Percentiles rank a stretch among this genome's conserved stretches.
Evolutionary conservation across 2,888 invertebrate species (phyloP).

Genomic region (Amiota communis): DNA sequence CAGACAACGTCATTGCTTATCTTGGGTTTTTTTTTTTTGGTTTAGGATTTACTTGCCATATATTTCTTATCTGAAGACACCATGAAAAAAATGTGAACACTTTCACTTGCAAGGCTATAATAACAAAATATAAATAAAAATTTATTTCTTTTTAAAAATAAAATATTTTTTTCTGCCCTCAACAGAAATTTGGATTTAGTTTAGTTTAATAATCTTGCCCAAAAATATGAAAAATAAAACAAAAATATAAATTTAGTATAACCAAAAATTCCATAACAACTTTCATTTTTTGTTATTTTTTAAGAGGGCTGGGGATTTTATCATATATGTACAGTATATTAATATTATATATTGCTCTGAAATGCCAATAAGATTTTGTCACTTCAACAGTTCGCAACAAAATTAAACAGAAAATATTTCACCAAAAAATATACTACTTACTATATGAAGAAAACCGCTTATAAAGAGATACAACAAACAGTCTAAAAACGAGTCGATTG

Average conservation of each 20-base stretch:
- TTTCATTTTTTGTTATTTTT: slow-evolving; percentile 12
- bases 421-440: background rate
- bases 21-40: slow-evolving; percentile 9
- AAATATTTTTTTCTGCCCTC: too few relatives aligned
- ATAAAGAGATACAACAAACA: background rate
- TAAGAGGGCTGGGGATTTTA: too few relatives aligned
- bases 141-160: too few relatives aligned
- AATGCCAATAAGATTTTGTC: slow-evolving; percentile 25
- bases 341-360: too few relatives aligned
- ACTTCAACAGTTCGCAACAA: slow-evolving; percentile 9
- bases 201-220: too few relatives aligned
- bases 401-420: slow-evolving; percentile 10
- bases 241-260: too few relatives aligned
- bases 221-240: background rate
- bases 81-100: slow-evolving; percentile 1
- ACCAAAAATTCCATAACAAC: slow-evolving; percentile 9
- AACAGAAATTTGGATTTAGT: too few relatives aligned
- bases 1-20: slow-evolving; percentile 15
- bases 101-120: slow-evolving; percentile 20
- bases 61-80: background rate
- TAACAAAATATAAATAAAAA: background rate
- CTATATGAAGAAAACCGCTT: background rate
- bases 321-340: too few relatives aligned
- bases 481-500: slow-evolving; percentile 36
- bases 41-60: background rate